A percentile compares a stretch with the other conserved stretches of the same genome.
phyloP scores from a whole-genome alignment of 2,797 vertebrate genomes.

The Rhinophrynus dorsalis region DNA sequence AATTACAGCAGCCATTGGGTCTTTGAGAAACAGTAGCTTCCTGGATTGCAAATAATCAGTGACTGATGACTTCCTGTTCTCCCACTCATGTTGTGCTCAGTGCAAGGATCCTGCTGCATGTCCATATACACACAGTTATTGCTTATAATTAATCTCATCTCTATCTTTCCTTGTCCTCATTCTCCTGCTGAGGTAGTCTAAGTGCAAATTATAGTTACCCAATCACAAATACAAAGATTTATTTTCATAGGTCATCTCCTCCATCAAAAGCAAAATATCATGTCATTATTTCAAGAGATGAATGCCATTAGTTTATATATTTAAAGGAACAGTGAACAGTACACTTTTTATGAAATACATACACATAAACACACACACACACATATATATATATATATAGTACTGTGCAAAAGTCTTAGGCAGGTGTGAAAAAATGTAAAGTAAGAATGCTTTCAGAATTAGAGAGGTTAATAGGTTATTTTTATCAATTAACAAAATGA shows the following conservation, averaged over 20 bases:
- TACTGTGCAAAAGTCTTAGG: too few species aligned
- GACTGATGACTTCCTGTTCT: constrained; percentile 46
- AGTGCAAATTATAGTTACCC: not conserved
- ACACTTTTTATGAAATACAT: too few species aligned
- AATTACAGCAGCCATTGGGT: constrained; percentile 23
- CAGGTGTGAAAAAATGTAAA: too few species aligned
- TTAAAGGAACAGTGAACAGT: too few species aligned
- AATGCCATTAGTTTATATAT: not conserved
- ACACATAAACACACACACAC: too few species aligned
- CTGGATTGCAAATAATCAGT: constrained; percentile 45
- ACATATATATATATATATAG: too few species aligned
- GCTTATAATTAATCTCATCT: constrained; percentile 38
- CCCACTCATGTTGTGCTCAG: constrained; percentile 22
- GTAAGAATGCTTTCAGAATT: too few species aligned
- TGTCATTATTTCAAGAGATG: not conserved
- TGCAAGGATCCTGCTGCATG: not conserved
- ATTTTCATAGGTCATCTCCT: too few species aligned
- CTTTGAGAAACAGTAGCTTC: constrained; percentile 29
- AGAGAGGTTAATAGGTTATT: too few species aligned
- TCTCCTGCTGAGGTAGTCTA: not conserved
- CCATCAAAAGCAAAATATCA: too few species aligned
- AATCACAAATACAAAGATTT: not conserved
- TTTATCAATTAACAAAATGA: too few species aligned
- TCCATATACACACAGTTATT: constrained; percentile 22
- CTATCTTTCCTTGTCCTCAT: constrained; percentile 2